Conservation (phyloP, 2,888 invertebrate species). For the Phania funesta region DNA sequence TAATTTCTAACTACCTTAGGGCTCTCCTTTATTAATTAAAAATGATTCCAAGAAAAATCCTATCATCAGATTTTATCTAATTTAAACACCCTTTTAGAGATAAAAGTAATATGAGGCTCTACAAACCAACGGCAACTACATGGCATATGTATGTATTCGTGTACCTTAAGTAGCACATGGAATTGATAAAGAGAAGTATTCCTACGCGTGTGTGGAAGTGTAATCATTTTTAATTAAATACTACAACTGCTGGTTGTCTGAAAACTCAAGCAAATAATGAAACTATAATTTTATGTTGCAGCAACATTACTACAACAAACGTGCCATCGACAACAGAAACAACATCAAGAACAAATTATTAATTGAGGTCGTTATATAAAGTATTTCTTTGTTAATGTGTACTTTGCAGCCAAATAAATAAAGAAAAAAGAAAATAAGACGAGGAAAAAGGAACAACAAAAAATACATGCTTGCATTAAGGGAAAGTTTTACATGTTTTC, state of each 20-base stretch:
- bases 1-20: no score
- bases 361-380: conserved; percentile 65
- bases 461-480: conserved; percentile 25
- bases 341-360: conserved; percentile 63
- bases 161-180: conserved; percentile 3
- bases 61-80: no score
- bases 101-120: no score
- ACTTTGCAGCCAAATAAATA: conserved; percentile 13
- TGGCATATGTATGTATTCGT: background rate
- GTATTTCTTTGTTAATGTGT: conserved; percentile 59
- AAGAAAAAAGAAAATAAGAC: background rate
- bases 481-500: conserved; percentile 43
- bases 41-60: no score
- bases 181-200: conserved; percentile 22
- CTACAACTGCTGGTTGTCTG: conserved; percentile 33
- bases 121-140: background rate
- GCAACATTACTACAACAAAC: conserved; percentile 39
- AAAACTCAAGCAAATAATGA: conserved; percentile 53
- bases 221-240: conserved; percentile 47
- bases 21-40: no score
- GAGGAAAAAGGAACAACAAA: background rate
- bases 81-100: no score
- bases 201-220: conserved; percentile 26
- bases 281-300: conserved; percentile 57
- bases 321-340: conserved; percentile 18